A percentile compares a stretch with the other conserved stretches of the same genome.
Conservation (phyloP, 2,888 invertebrate genomes). For the Philonicus albiceps region DNA sequence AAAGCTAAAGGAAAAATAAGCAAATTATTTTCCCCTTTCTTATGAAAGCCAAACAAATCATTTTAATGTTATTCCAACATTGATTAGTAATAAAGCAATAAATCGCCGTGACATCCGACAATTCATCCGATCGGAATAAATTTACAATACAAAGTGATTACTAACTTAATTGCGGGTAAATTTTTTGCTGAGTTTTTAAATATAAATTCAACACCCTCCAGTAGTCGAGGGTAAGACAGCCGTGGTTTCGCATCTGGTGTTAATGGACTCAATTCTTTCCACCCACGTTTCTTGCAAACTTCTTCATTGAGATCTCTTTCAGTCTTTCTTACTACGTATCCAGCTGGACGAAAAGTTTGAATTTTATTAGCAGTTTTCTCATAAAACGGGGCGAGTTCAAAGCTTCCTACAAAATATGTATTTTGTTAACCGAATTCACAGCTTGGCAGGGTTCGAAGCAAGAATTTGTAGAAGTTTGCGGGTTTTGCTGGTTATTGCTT, state of each 20-base stretch:
- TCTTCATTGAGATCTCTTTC: neutral
- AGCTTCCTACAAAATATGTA: neutral
- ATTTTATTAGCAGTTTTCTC: constrained; percentile 12
- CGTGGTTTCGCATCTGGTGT: neutral
- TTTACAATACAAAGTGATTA: neutral
- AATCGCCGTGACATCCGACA: neutral
- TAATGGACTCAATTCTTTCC: neutral
- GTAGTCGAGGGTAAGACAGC: neutral
- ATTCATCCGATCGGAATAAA: neutral
- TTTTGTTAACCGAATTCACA: neutral
- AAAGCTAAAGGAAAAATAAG: neutral
- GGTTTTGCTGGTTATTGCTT: neutral
- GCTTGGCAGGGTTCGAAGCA: neutral
- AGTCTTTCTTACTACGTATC: neutral
- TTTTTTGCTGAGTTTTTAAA: neutral
- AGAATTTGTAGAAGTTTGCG: neutral
- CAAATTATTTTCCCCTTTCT: neutral
- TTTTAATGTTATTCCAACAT: neutral
- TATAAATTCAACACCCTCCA: neutral
- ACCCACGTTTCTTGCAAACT: neutral
- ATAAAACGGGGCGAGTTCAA: neutral
- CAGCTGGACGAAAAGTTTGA: neutral
- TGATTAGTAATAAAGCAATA: neutral
- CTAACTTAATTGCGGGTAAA: neutral
- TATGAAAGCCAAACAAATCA: neutral